Conservation (phyloP, 2,113 vertebrate species). For the Hypocryptadius cinnamomeus region DNA sequence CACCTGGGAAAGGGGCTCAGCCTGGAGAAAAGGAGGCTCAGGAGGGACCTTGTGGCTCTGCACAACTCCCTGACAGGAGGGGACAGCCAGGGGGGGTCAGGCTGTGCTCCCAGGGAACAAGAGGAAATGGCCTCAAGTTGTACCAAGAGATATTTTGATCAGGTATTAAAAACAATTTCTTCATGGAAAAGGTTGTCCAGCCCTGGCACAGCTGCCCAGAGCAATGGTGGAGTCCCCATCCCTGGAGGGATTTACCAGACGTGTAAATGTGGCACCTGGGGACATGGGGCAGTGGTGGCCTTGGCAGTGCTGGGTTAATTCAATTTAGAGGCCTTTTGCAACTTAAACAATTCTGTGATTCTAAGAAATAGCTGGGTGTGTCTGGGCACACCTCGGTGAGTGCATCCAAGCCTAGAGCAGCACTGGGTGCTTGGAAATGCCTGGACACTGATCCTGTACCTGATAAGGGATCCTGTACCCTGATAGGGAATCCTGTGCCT, state of each 20-base stretch:
- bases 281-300: background rate
- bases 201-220: background rate
- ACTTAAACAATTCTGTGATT: background rate
- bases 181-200: background rate
- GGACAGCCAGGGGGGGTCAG: fast-evolving
- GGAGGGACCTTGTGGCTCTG: background rate
- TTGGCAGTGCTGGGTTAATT: background rate
- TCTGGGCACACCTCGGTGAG: background rate
- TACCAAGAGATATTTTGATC: background rate
- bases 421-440: background rate
- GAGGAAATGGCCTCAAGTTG: background rate
- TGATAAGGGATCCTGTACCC: background rate
- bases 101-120: background rate
- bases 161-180: background rate
- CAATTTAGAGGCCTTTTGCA: background rate
- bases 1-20: background rate
- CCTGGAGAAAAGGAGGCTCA: background rate
- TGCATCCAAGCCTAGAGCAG: background rate
- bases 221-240: background rate
- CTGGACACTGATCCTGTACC: conserved; percentile 43
- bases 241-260: background rate
- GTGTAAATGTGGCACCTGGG: background rate
- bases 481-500: fast-evolving
- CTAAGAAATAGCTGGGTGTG: fast-evolving
- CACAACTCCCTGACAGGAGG: background rate